A percentile compares a stretch with the other conserved stretches of the same genome.
These are phyloP conservation scores for Frankliniella intonsa DNA, from an alignment of 2,888 invertebrate genomes.

Conservation along the genomic window DNA sequence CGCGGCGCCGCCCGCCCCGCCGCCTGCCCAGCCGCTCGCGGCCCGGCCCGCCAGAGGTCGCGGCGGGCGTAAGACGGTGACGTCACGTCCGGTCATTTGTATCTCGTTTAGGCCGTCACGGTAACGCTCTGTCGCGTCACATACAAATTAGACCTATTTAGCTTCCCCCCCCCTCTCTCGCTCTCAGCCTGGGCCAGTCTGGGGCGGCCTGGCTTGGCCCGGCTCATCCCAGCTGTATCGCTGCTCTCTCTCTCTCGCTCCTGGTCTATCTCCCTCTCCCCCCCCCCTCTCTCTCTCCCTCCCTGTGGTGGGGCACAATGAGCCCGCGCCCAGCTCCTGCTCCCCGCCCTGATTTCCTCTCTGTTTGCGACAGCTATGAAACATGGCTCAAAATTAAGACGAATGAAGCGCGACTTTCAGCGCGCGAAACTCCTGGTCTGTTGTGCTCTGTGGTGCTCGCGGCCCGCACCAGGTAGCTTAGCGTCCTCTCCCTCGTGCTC, in stretches of 20 bases:
- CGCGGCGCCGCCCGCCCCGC: too few species aligned
- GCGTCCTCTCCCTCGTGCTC: too few species aligned
- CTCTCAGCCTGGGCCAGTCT: neutral
- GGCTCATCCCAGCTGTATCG: neutral
- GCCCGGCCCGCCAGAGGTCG: neutral
- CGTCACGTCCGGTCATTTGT: conserved; percentile 26
- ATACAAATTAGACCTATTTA: conserved; percentile 27
- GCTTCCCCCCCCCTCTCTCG: neutral
- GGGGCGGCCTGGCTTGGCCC: neutral
- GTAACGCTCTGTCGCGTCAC: conserved; percentile 18
- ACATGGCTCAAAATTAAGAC: neutral
- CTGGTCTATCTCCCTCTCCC: too few species aligned
- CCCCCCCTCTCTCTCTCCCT: too few species aligned
- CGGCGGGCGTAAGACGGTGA: neutral
- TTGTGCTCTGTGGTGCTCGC: too few species aligned
- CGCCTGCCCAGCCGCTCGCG: neutral
- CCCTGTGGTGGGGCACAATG: neutral
- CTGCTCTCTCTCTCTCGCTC: too few species aligned
- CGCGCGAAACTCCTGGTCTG: neutral
- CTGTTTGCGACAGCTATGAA: conserved; percentile 17
- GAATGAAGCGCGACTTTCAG: neutral
- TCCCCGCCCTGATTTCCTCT: conserved; percentile 6
- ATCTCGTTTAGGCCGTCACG: conserved; percentile 22
- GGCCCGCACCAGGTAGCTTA: too few species aligned
- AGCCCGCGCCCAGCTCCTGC: neutral